Conservation (phyloP, 2,797 vertebrate species). For the Brachyalestes nurse region DNA sequence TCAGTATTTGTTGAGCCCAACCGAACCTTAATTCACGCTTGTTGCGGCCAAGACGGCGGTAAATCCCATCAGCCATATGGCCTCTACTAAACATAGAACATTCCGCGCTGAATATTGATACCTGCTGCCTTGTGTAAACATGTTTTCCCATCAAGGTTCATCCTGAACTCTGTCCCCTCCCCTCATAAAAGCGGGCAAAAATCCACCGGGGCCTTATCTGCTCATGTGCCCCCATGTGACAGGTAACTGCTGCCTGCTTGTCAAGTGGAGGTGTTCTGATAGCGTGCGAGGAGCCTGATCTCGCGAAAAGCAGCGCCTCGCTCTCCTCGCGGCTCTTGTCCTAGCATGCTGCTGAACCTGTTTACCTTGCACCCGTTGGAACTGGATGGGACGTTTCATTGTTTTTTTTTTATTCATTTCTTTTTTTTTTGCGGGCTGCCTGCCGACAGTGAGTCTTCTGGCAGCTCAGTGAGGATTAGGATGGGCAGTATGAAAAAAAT, state of each 20-base stretch:
- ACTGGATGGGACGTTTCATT: conserved; percentile 42
- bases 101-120: conserved; percentile 38
- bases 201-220: conserved; percentile 32
- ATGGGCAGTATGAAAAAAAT: no score
- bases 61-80: conserved; percentile 25
- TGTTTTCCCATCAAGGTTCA: conserved; percentile 40
- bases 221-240: conserved; percentile 23
- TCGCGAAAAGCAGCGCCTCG: conserved; percentile 22
- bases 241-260: conserved; percentile 17
- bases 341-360: conserved; percentile 61
- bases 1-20: no score
- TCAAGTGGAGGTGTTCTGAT: conserved; percentile 15
- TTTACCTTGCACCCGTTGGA: conserved; percentile 57
- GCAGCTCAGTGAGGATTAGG: conserved; percentile 1
- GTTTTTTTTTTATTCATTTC: neutral
- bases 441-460: conserved; percentile 25
- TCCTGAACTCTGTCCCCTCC: conserved; percentile 24
- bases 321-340: conserved; percentile 46
- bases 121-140: conserved; percentile 49
- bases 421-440: conserved; percentile 1
- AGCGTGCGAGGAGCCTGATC: conserved; percentile 37
- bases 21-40: neutral
- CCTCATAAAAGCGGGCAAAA: conserved; percentile 4
- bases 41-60: no score
- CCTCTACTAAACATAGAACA: conserved; percentile 34